A percentile compares a stretch with the other conserved stretches of the same genome.
These are phyloP conservation scores for Myodes glareolus DNA, from an alignment of 2,113 vertebrate genomes.

Conservation along the genomic window DNA sequence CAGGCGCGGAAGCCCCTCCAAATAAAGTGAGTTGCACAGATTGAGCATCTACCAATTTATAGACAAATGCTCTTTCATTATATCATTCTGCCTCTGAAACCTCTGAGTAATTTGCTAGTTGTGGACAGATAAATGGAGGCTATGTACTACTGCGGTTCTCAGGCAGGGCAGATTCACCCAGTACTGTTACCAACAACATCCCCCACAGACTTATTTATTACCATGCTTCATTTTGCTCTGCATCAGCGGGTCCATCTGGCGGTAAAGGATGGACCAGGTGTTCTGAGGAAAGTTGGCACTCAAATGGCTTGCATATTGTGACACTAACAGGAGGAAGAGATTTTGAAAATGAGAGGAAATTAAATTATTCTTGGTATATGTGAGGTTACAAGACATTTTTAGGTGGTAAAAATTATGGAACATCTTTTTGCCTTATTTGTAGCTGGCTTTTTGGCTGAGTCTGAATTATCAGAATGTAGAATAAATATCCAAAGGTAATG, in stretches of 20 bases:
- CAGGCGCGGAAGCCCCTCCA: neutral
- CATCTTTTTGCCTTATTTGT: conserved; percentile 69
- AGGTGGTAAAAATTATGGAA: conserved; percentile 66
- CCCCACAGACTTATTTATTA: conserved; percentile 73
- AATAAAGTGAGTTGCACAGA: neutral
- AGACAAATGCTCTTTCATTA: conserved; percentile 9
- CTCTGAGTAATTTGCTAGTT: conserved; percentile 57
- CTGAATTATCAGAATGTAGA: conserved; percentile 39
- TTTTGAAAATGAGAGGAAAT: conserved; percentile 72
- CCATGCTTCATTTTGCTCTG: conserved; percentile 77
- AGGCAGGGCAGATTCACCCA: conserved; percentile 67
- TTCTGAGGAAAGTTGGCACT: conserved; percentile 76
- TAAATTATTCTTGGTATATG: conserved; percentile 69
- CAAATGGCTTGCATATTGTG: conserved; percentile 67
- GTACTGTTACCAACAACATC: conserved; percentile 69
- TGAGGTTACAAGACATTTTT: conserved; percentile 59
- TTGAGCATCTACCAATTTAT: neutral
- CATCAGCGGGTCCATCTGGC: conserved; percentile 80
- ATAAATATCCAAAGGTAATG: conserved; percentile 47
- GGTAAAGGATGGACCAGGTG: conserved; percentile 78
- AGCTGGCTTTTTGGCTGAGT: neutral
- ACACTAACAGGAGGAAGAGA: conserved; percentile 56
- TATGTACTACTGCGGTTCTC: conserved; percentile 60
- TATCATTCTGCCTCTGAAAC: neutral
- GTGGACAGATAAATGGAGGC: conserved; percentile 69